These are phyloP conservation scores for Rhimphoctona megacephalus DNA, from an alignment of 2,888 invertebrate species.

Conservation along the genomic window DNA sequence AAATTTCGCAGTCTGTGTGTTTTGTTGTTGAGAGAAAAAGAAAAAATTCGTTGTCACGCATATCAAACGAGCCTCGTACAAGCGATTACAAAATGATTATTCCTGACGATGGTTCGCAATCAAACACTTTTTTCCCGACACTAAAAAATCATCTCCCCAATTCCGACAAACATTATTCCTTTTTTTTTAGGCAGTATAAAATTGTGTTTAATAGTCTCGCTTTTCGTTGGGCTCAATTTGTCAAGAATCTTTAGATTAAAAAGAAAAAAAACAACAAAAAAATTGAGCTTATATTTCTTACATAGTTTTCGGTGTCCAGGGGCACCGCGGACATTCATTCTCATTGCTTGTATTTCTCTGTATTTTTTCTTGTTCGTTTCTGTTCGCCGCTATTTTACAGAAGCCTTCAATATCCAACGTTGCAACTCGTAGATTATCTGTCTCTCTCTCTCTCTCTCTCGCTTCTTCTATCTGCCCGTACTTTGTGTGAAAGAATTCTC, in stretches of 20 bases:
- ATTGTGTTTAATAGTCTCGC: constrained; percentile 37
- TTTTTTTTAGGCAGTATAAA: constrained; percentile 66
- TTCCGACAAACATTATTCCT: not conserved
- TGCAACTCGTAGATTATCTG: constrained; percentile 26
- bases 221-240: constrained; percentile 47
- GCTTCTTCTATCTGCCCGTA: not conserved
- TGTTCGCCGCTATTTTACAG: constrained; percentile 35
- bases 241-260: constrained; percentile 39
- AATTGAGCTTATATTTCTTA: constrained; percentile 61
- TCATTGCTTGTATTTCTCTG: constrained; percentile 28
- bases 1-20: not conserved
- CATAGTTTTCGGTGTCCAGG: constrained; percentile 34
- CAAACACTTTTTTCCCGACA: constrained; percentile 2
- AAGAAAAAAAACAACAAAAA: constrained; percentile 18
- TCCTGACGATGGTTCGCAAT: constrained; percentile 29
- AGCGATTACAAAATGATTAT: constrained; percentile 11
- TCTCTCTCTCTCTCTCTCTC: constrained; percentile 13
- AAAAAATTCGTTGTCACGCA: not conserved
- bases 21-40: not conserved
- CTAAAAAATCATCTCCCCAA: not conserved
- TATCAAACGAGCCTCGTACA: not conserved
- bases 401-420: constrained; percentile 32
- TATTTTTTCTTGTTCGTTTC: constrained; percentile 12
- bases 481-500: constrained; percentile 32
- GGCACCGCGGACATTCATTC: constrained; percentile 51